Conservation (phyloP, 2,888 invertebrate species). For the Lysandra coridon region DNA sequence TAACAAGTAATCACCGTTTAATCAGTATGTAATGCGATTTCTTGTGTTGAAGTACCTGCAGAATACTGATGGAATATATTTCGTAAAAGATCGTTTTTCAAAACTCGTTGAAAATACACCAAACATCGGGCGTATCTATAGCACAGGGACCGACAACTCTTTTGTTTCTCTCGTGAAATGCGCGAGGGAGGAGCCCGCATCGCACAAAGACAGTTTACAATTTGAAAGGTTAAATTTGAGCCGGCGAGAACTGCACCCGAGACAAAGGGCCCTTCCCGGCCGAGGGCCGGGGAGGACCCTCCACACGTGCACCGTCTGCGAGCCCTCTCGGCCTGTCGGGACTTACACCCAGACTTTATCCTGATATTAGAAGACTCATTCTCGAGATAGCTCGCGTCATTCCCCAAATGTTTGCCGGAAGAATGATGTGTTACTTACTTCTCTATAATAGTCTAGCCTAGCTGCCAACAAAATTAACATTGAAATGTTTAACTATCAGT, state of each 20-base stretch:
- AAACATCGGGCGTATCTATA: background rate
- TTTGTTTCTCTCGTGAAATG: background rate
- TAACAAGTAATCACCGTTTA: too few relatives aligned
- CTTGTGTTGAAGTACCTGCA: too few relatives aligned
- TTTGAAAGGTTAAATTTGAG: conserved; percentile 39
- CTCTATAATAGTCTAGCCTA: background rate
- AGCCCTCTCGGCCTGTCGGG: conserved; percentile 7
- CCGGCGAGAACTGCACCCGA: conserved; percentile 36
- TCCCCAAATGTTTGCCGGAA: background rate
- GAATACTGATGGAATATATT: background rate
- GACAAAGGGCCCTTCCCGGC: conserved; percentile 34
- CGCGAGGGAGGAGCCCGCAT: conserved; percentile 28
- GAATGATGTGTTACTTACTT: background rate
- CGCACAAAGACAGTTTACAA: conserved; percentile 35
- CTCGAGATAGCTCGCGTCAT: background rate
- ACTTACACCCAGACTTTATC: conserved; percentile 12
- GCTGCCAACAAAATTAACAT: background rate
- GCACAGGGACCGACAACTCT: background rate
- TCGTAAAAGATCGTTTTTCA: background rate
- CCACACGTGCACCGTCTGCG: conserved; percentile 20
- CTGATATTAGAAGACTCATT: background rate
- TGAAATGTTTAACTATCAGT: background rate
- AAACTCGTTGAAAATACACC: background rate
- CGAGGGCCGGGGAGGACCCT: conserved; percentile 26
- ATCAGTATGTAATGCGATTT: too few relatives aligned